Percentiles rank a stretch among this genome's conserved stretches.
These are phyloP conservation scores for Sarcophaga subvicina DNA, from an alignment of 2,888 invertebrate species.

Conservation along the genomic window DNA sequence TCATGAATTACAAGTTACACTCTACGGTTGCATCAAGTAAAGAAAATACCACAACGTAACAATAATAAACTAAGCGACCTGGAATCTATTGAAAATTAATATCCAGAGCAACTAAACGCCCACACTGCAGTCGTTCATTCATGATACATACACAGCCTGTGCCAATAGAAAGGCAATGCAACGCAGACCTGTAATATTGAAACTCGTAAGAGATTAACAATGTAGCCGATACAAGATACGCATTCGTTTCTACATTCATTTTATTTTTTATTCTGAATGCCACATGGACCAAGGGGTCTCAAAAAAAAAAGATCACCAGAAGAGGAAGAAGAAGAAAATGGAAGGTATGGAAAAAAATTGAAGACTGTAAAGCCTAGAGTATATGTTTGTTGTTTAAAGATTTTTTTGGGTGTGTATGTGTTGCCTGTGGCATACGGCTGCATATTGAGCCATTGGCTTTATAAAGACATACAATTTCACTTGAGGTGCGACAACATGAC, in stretches of 20 bases:
- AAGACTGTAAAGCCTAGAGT: neutral
- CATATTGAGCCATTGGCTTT: constrained; percentile 9
- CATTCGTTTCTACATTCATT: constrained; percentile 25
- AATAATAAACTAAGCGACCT: constrained; percentile 27
- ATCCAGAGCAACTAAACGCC: constrained; percentile 52
- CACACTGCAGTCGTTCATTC: constrained; percentile 28
- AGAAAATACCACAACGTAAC: neutral
- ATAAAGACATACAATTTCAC: constrained; percentile 66
- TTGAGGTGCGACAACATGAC: constrained; percentile 66
- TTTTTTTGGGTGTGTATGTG: neutral
- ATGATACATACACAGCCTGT: neutral
- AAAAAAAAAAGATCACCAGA: no score
- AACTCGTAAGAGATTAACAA: constrained; percentile 27
- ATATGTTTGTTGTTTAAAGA: neutral
- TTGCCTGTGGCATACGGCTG: neutral
- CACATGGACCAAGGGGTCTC: no score
- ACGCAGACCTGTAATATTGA: neutral
- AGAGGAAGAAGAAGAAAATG: no score
- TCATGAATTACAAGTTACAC: neutral
- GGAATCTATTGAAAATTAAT: constrained; percentile 61
- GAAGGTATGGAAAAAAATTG: neutral
- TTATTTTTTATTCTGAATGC: neutral
- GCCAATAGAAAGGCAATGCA: neutral
- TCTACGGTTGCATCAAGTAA: neutral
- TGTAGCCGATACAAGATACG: constrained; percentile 34